Evolutionary conservation across 2,113 vertebrate genomes (phyloP).

Genomic region (Brachypteracias leptosomus): DNA sequence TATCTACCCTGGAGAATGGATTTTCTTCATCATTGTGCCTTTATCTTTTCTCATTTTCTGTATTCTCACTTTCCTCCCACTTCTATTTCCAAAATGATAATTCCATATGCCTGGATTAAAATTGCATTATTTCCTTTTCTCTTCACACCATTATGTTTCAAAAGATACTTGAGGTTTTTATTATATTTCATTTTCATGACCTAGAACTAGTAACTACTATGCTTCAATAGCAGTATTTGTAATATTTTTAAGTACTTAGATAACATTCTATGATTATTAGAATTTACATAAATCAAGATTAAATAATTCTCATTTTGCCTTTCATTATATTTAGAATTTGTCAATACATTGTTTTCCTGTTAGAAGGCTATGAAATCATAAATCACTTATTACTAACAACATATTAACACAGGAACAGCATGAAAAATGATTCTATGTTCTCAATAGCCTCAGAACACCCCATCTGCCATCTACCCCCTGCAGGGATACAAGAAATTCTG

Average conservation of each 20-base stretch:
- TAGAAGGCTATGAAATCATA: neutral
- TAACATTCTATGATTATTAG: neutral
- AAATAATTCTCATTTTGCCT: neutral
- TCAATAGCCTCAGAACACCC: neutral
- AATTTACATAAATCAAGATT: neutral
- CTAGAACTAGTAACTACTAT: neutral
- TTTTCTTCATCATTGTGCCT: neutral
- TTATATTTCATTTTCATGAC: neutral
- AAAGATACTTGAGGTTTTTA: neutral
- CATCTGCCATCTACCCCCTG: rapidly evolving
- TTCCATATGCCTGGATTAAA: neutral
- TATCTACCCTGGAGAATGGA: neutral
- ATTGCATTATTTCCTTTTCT: neutral
- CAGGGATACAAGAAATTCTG: neutral
- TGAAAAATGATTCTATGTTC: neutral
- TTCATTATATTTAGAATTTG: neutral
- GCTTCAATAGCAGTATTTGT: neutral
- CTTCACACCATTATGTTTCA: neutral
- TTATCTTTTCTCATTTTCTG: neutral
- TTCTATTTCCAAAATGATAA: neutral
- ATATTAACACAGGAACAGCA: neutral
- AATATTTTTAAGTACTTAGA: neutral
- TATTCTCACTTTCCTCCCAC: neutral
- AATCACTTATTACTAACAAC: neutral
- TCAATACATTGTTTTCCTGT: neutral